A percentile compares a stretch with the other conserved stretches of the same genome.
These are phyloP conservation scores for Leuciscus waleckii DNA, from an alignment of 2,797 vertebrate genomes.

Conservation along the genomic window DNA sequence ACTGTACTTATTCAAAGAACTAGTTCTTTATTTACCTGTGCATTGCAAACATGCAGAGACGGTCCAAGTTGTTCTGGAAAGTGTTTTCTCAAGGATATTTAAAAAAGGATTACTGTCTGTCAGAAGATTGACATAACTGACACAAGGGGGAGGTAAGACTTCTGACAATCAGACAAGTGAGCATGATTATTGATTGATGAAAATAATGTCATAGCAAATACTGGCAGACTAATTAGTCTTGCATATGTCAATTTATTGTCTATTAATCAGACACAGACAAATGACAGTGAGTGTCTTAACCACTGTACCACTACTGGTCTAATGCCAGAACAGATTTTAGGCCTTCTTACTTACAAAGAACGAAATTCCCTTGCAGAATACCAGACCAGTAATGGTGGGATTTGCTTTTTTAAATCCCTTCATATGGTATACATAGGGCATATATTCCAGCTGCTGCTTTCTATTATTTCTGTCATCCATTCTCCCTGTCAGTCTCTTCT, in stretches of 20 bases:
- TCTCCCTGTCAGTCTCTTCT: not conserved
- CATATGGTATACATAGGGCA: slow-evolving; percentile 47
- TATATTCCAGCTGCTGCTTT: slow-evolving; percentile 45
- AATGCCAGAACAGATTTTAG: not conserved
- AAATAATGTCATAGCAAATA: not conserved
- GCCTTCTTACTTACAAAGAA: not conserved
- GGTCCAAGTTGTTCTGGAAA: no score
- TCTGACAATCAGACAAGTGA: not conserved
- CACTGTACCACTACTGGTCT: not conserved
- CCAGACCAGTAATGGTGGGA: slow-evolving; percentile 16
- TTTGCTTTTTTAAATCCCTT: slow-evolving; percentile 51
- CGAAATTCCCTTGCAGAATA: slow-evolving; percentile 28
- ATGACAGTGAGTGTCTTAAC: not conserved
- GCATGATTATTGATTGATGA: not conserved
- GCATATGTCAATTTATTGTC: not conserved
- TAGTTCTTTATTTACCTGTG: no score
- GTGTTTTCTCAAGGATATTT: no score
- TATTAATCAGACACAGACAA: not conserved
- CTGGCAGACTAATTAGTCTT: not conserved
- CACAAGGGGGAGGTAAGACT: no score
- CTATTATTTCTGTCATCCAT: slow-evolving; percentile 16
- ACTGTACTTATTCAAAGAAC: no score
- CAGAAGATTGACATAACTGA: not conserved
- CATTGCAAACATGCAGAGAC: no score
- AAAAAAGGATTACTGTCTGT: no score